phyloP scores from a whole-genome alignment of 1,140 invertebrate species.

The fruit fly (Drosophila melanogaster) region DNA sequence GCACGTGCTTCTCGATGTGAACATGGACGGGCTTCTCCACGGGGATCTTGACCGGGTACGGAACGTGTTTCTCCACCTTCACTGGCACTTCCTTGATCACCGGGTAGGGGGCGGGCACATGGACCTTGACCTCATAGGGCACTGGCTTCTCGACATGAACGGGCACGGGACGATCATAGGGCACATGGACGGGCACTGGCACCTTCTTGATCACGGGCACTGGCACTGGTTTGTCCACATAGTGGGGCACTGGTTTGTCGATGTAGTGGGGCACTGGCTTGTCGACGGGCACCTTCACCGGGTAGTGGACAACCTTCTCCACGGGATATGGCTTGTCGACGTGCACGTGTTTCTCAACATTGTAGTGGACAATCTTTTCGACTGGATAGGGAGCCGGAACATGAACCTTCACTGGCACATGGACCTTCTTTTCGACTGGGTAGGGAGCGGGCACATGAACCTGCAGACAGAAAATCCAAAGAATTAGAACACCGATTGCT shows the following conservation, averaged over 20 bases:
- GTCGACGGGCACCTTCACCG: constrained; percentile 89
- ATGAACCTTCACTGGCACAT: constrained; percentile 88
- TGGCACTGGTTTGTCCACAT: constrained; percentile 87
- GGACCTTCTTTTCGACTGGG: constrained; percentile 88
- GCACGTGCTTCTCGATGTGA: constrained; percentile 84
- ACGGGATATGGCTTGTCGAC: constrained; percentile 89
- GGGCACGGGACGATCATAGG: constrained; percentile 87
- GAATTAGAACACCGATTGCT: not conserved
- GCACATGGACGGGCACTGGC: constrained; percentile 86
- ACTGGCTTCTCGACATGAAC: constrained; percentile 87
- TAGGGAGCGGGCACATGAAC: constrained; percentile 89
- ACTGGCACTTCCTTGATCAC: constrained; percentile 85
- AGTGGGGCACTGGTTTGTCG: constrained; percentile 88
- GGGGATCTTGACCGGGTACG: constrained; percentile 86
- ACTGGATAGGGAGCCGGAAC: constrained; percentile 90
- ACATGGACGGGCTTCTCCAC: constrained; percentile 85
- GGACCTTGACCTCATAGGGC: constrained; percentile 86
- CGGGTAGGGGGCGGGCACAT: constrained; percentile 86
- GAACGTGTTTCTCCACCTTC: constrained; percentile 86
- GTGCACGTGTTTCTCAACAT: constrained; percentile 89
- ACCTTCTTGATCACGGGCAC: constrained; percentile 86
- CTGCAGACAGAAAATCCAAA: constrained; percentile 11
- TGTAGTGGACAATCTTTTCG: constrained; percentile 88
- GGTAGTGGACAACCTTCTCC: constrained; percentile 89
- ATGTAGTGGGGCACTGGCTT: constrained; percentile 88